A percentile compares a stretch with the other conserved stretches of the same genome.
phyloP scores from a whole-genome alignment of 2,888 invertebrate species.

The Lumbricus terrestris region DNA sequence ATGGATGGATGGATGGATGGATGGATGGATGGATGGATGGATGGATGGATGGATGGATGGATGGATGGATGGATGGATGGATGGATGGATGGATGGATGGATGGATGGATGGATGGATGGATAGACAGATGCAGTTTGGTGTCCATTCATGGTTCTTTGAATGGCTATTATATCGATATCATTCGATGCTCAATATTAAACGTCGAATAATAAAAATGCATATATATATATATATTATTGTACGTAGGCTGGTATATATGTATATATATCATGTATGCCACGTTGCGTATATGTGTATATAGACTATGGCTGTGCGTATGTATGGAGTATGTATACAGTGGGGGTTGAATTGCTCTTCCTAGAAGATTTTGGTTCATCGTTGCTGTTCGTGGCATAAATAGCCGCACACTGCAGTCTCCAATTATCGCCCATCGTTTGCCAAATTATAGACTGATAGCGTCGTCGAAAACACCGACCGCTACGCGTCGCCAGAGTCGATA shows the following conservation, averaged over 20 bases:
- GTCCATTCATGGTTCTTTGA: too few species aligned
- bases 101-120: too few species aligned
- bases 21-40: too few species aligned
- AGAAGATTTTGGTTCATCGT: background rate
- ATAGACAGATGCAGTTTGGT: too few species aligned
- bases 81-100: too few species aligned
- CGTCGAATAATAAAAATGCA: too few species aligned
- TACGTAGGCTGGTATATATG: background rate
- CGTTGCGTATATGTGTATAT: background rate
- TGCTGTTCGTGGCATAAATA: background rate
- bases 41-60: too few species aligned
- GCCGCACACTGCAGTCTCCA: background rate
- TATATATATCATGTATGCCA: too few species aligned
- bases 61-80: too few species aligned
- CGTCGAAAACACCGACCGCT: background rate
- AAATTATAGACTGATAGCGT: background rate
- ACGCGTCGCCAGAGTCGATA: background rate
- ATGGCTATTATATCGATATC: too few species aligned
- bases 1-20: too few species aligned
- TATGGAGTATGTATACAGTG: background rate
- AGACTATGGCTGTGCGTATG: background rate
- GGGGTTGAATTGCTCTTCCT: background rate
- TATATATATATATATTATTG: background rate
- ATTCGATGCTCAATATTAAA: too few species aligned
- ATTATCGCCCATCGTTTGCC: constrained; percentile 17